Evolutionary conservation across 92 coral and sea anemone species (phyloP), one percentile per base, ranked within the genome.

Genomic region (Metridium senile): DNA sequence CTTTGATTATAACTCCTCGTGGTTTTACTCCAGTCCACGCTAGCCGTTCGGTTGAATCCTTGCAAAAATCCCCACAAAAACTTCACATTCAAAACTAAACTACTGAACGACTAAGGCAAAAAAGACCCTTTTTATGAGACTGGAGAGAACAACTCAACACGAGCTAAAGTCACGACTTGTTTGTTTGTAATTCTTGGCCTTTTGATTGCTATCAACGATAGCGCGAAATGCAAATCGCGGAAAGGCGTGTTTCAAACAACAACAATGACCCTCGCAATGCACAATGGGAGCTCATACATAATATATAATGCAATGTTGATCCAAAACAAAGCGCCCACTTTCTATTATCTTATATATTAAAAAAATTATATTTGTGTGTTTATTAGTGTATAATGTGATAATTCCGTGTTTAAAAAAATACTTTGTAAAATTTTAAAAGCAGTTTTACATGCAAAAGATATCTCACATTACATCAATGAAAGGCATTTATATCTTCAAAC

Each of bases 151-250:
- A 46, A 54, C 33, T 1, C 20, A 54, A 18, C 51, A 20, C 27
- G 0, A 58, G 31, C 39, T 33, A 34, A 58, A 73, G 57, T 58
- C 56, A 33, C 52, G 53, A n/a, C 43, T n/a, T 23, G 56, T 35
- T 31, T 23, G 29, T 34, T 39, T 49, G 33, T 23, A 8, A 0
- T 27, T 59, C 47, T 47, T 47, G 72, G 39, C 45, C 69, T 28
- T 11, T 6, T 21, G 71, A 66, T 34, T 33, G 23, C 0, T 45
- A 68, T 22, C 58, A 28, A 18, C 33, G 54, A 62, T 28, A 46
- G 78, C 78, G 78, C 68, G 78, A 73, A 73, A 73, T 73, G 78
- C 58, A 73, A 73, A 73, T 73, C 61, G 23, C 11, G 28, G 16
- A 16, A 57, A 57, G 78, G 78, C 53, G 78, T 58, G 76, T 27